Conservation (phyloP, 1,140 invertebrate genomes). For the Hycleus phaleratus region DNA sequence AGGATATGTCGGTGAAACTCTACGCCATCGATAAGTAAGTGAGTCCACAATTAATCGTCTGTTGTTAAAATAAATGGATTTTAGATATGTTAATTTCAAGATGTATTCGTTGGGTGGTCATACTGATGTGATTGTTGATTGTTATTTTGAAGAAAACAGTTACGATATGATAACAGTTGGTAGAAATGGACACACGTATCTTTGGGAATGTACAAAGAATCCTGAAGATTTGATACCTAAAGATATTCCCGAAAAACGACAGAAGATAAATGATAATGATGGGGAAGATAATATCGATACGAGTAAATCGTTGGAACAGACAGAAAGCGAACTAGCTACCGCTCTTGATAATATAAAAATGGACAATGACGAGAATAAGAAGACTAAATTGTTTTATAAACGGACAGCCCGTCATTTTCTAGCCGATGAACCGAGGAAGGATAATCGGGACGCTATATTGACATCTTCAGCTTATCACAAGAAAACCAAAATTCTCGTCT, state of each 20-base stretch:
- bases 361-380: constrained; percentile 38
- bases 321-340: constrained; percentile 45
- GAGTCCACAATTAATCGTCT: not conserved
- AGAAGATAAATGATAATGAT: constrained; percentile 37
- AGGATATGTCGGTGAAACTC: constrained; percentile 77
- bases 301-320: constrained; percentile 39
- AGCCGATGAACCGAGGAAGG: constrained; percentile 57
- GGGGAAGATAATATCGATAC: constrained; percentile 54
- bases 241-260: constrained; percentile 27
- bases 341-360: constrained; percentile 43
- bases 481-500: constrained; percentile 67
- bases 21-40: constrained; percentile 62
- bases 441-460: constrained; percentile 52
- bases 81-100: constrained; percentile 57
- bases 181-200: constrained; percentile 57
- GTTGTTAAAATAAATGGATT: constrained; percentile 3
- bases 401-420: constrained; percentile 64
- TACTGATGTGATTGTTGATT: constrained; percentile 69
- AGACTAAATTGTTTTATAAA: constrained; percentile 56
- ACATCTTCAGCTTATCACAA: constrained; percentile 76
- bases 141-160: constrained; percentile 81
- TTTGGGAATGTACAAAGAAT: constrained; percentile 82
- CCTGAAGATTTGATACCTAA: constrained; percentile 52
- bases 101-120: constrained; percentile 71
- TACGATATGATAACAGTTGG: constrained; percentile 74